Evolutionary conservation across 2,888 invertebrate species (phyloP).

Genomic region (Lamellibrachia columna): DNA sequence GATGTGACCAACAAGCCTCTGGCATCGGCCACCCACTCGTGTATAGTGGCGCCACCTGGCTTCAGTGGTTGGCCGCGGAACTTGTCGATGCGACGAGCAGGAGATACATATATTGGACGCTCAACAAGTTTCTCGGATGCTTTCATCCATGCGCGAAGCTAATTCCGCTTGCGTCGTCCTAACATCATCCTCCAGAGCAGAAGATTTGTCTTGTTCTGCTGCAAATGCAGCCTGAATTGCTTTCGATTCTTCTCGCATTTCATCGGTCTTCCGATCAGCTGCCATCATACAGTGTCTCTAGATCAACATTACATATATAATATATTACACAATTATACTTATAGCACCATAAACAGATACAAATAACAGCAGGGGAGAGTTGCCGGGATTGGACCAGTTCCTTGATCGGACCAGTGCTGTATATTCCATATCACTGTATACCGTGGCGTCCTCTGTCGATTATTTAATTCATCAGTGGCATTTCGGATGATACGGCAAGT

Average conservation of each 20-base stretch:
- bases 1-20: not conserved
- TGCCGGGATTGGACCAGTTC: no score
- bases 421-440: no score
- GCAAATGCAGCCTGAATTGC: not conserved
- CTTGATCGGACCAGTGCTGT: no score
- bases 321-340: no score
- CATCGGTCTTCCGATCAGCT: not conserved
- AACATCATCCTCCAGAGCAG: not conserved
- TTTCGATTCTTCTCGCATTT: not conserved
- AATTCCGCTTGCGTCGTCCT: not conserved
- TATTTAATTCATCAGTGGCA: no score
- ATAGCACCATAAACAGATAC: no score
- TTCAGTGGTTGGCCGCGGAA: no score
- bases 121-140: not conserved
- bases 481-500: no score
- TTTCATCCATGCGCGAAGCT: not conserved
- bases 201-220: not conserved
- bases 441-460: no score
- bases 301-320: not conserved
- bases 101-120: not conserved
- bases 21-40: conserved; percentile 19
- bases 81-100: not conserved
- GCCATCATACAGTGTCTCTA: not conserved
- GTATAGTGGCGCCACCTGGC: not conserved
- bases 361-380: no score